Base-by-base conservation (phyloP, 2,113 vertebrate genomes). In the Emydura subglobosa region DNA sequence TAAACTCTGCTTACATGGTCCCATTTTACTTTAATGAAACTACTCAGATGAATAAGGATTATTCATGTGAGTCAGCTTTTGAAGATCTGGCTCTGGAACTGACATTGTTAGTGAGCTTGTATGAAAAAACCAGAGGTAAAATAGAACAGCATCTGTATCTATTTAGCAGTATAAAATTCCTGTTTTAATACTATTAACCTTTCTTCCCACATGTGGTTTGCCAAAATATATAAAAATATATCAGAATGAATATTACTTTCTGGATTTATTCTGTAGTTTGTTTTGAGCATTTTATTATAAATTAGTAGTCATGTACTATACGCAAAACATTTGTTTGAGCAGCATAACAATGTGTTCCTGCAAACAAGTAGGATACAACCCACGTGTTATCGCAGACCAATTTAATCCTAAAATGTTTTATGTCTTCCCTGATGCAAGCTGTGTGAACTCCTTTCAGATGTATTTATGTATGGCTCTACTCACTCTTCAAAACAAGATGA, bases 381-480 rank as follows among this genome's bases (percentile, higher is more conserved):
- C 90, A 87, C 85, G 27, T 95, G 93, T 97, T 96, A 96, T 94
- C 90, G 96, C 90, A 96, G 95, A 95, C 93, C 97, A 97, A 94
- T 92, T 97, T 93, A 97, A 95, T 97, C 93, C 85, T 87, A 97
- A 97, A 97, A 97, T 94, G 78, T 97, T 97, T 93, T 86, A 95
- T 93, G 89, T 91, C 92, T 96, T 74, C 82, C 84, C 90, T 90
- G 87, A 89, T 95, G 79, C 89, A 97, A 96, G 86, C 86, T 55
- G 88, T 91, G 86, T 53, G 83, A 98, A 87, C 61, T 88, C 92
- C 90, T 97, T 97, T 97, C 93, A 97, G 92, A 76, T 85, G 94
- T 95, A 95, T 93, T 96, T 91, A 93, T 59, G 88, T 91, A 90
- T 93, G 83, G 91, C 72, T 97, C 86, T 86, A 22, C 55, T 61